Conservation (phyloP, 2,797 vertebrate genomes). For the Muraenolepis orangiensis region DNA sequence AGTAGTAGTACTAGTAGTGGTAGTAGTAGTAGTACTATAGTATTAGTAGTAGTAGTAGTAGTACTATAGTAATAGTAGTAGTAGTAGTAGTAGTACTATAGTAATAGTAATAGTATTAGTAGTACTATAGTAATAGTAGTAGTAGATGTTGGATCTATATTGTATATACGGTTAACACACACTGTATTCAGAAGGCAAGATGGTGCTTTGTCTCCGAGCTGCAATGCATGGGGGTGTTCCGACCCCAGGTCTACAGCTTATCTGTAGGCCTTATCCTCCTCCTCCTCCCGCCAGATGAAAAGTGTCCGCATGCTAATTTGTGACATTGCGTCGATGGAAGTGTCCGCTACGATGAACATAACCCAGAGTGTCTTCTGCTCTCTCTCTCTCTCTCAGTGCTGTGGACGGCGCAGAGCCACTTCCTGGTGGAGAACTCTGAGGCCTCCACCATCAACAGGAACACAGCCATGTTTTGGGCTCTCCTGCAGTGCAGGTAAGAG, state of each 20-base stretch:
- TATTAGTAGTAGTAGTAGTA: too few species aligned
- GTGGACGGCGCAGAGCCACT: slow-evolving; percentile 81
- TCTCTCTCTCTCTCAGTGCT: slow-evolving; percentile 59
- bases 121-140: too few species aligned
- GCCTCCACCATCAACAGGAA: slow-evolving; percentile 79
- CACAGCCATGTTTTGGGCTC: slow-evolving; percentile 80
- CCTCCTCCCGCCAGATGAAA: neutral
- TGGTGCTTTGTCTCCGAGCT: neutral
- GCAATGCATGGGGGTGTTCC: neutral
- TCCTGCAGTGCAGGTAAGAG: slow-evolving; percentile 79
- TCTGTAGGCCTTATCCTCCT: too few species aligned
- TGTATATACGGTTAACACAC: neutral
- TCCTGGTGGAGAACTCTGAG: slow-evolving; percentile 79
- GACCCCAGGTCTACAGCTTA: neutral
- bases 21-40: too few species aligned
- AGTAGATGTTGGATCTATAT: neutral
- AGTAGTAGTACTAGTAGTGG: too few species aligned
- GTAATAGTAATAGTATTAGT: too few species aligned
- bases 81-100: too few species aligned
- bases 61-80: too few species aligned
- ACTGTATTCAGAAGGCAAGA: neutral
- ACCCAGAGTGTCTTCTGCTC: neutral
- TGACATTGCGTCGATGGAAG: too few species aligned
- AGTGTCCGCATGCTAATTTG: neutral
- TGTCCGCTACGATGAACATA: too few species aligned